Evolutionary conservation across 2,113 vertebrate species (phyloP).

Genomic region (Pedionomus torquatus): DNA sequence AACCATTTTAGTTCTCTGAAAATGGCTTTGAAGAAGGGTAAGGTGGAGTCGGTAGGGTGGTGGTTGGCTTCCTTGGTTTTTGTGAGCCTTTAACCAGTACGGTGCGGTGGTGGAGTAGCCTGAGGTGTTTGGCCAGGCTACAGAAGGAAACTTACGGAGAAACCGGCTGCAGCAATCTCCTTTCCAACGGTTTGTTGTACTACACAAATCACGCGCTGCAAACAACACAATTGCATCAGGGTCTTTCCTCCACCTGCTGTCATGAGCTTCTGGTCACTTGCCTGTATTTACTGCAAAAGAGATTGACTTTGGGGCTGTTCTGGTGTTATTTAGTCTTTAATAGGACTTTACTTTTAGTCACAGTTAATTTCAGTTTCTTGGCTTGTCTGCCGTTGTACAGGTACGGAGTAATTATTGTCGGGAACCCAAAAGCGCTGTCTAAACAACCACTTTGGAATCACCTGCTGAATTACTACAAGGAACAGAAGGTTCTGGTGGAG

Average conservation of each 20-base stretch:
- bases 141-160: neutral
- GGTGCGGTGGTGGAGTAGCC: accelerated
- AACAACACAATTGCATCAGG: neutral
- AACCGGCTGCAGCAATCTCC: neutral
- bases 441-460: slow-evolving; percentile 99
- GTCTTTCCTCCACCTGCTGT: neutral
- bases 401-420: slow-evolving; percentile 97
- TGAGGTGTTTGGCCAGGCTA: neutral
- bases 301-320: accelerated
- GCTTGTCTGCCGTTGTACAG: slow-evolving; percentile 45
- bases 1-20: neutral
- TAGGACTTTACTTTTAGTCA: neutral
- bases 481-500: slow-evolving; percentile 98
- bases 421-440: slow-evolving; percentile 96
- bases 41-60: accelerated
- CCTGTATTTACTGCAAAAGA: neutral
- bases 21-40: neutral
- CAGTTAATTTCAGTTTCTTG: accelerated
- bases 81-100: accelerated
- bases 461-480: slow-evolving; percentile 98
- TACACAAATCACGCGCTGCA: neutral
- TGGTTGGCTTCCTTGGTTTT: neutral
- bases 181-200: neutral
- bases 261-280: neutral
- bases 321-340: accelerated